A percentile compares a stretch with the other conserved stretches of the same genome.
Evolutionary conservation across 2,888 invertebrate genomes (phyloP).

Genomic region (Hirtodrosophila trivittata): DNA sequence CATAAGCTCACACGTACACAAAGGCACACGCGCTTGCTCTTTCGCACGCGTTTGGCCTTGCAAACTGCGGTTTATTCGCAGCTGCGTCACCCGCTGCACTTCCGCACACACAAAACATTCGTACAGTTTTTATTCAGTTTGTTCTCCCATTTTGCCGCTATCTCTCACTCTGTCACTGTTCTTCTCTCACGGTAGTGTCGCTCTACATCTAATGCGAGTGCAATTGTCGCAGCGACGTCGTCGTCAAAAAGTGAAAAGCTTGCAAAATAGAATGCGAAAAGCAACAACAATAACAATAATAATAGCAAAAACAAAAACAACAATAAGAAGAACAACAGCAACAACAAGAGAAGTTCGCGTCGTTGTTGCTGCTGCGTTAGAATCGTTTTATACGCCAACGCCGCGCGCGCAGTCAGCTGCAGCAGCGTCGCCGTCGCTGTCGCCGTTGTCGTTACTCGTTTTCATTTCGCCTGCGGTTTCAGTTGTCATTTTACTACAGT

Average conservation of each 20-base stretch:
- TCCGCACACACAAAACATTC: constrained; percentile 59
- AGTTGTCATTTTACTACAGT: constrained; percentile 78
- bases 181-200: constrained; percentile 17
- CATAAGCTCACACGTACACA: constrained; percentile 4
- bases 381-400: constrained; percentile 48
- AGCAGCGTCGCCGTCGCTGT: constrained; percentile 31
- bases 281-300: constrained; percentile 9
- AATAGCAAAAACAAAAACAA: neutral
- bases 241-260: constrained; percentile 69
- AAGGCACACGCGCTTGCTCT: constrained; percentile 40
- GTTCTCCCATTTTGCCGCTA: constrained; percentile 6
- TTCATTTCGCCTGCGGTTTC: constrained; percentile 74
- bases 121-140: constrained; percentile 12
- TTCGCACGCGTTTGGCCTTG: constrained; percentile 72
- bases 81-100: constrained; percentile 66
- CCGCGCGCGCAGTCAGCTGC: constrained; percentile 44
- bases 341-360: constrained; percentile 20
- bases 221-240: constrained; percentile 51
- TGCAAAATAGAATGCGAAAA: constrained; percentile 50
- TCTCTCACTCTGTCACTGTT: constrained; percentile 9
- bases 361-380: constrained; percentile 44
- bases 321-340: constrained; percentile 5
- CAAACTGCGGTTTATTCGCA: constrained; percentile 48
- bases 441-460: constrained; percentile 65
- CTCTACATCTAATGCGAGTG: constrained; percentile 65